Evolutionary conservation across 2,797 vertebrate species (phyloP).

Genomic region (Eptatretus atami): DNA sequence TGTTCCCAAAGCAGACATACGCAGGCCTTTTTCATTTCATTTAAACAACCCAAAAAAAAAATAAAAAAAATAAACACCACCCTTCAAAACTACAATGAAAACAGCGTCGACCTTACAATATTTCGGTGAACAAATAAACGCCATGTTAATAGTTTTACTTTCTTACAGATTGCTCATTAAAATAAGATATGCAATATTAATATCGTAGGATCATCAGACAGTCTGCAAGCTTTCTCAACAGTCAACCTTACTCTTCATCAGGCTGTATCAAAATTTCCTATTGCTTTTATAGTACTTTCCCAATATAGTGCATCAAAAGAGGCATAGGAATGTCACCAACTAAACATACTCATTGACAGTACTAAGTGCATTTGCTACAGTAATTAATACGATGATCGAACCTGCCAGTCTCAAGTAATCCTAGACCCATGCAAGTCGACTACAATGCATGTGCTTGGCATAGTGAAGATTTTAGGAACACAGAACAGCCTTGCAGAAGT

Average conservation of each 20-base stretch:
- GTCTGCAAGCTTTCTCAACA: no score
- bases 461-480: constrained; percentile 5
- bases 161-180: no score
- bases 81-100: no score
- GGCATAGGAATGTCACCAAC: constrained; percentile 6
- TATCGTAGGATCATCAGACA: no score
- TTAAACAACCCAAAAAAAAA: no score
- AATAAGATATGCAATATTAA: no score
- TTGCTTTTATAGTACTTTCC: constrained; percentile 5
- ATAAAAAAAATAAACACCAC: no score
- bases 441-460: constrained; percentile 1
- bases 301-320: constrained; percentile 5
- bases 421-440: constrained; percentile 5
- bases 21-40: no score
- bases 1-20: no score
- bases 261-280: constrained; percentile 5
- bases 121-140: no score
- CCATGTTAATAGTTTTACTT: no score
- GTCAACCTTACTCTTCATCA: not conserved
- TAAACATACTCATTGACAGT: constrained; percentile 5
- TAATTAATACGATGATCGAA: constrained; percentile 3
- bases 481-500: constrained; percentile 1
- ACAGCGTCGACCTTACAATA: no score
- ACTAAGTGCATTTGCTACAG: constrained; percentile 5
- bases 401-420: constrained; percentile 4